phyloP scores from a whole-genome alignment of 2,888 invertebrate genomes.

The Aromia moschata region DNA sequence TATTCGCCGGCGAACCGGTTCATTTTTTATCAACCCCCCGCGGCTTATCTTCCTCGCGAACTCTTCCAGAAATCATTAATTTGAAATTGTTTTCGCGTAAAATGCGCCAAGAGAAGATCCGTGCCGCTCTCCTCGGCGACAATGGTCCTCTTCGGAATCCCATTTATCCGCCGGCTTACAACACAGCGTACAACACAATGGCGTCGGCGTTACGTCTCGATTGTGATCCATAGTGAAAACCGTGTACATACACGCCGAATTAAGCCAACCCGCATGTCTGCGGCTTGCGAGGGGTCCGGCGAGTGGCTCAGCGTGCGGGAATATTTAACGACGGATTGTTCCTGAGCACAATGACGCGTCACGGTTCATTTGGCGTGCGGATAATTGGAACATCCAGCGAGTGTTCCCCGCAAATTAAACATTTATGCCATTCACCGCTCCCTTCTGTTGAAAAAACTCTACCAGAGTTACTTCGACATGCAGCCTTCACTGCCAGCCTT shows the following conservation, averaged over 20 bases:
- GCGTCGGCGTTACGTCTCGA: neutral
- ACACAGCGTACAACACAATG: neutral
- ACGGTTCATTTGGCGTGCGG: neutral
- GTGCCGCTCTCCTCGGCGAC: no score
- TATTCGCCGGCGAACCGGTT: no score
- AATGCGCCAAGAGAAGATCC: no score
- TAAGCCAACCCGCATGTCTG: neutral
- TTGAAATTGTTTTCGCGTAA: no score
- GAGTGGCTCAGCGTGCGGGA: conserved; percentile 1
- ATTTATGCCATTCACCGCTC: neutral
- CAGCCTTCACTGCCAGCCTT: no score
- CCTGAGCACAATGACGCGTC: neutral
- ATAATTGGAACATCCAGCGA: neutral
- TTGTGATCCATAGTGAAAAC: neutral
- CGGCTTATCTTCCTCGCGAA: no score
- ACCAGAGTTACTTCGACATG: no score
- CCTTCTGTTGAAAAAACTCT: no score
- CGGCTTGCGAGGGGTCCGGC: neutral
- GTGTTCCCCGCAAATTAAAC: neutral
- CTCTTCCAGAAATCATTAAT: no score
- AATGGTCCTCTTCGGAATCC: no score
- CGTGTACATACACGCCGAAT: conserved; percentile 5
- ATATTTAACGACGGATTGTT: conserved; percentile 6
- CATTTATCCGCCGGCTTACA: no score
- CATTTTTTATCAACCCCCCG: no score